Evolutionary conservation across 2,797 vertebrate species (phyloP).

Genomic region (Spinibarbus caldwelli): DNA sequence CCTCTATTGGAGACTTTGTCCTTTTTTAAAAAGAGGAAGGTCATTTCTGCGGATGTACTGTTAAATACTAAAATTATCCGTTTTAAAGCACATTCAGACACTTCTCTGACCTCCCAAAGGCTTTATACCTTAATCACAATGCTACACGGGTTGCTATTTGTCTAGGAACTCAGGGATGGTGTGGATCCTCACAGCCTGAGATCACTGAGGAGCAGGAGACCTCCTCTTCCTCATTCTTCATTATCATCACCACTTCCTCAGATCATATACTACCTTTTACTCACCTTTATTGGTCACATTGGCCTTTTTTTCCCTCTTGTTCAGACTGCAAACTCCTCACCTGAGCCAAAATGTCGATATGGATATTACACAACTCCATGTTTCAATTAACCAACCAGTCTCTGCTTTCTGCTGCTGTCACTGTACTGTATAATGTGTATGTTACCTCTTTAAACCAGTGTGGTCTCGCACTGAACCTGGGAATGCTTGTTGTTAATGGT

Average conservation of each 20-base stretch:
- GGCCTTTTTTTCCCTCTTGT: slow-evolving; percentile 54
- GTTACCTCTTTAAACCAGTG: slow-evolving; percentile 74
- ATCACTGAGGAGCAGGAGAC: slow-evolving; percentile 25
- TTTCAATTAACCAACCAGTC: slow-evolving; percentile 61
- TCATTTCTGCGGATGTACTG: neutral
- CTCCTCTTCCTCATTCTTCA: slow-evolving; percentile 59
- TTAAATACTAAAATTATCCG: neutral
- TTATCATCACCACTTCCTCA: slow-evolving; percentile 54
- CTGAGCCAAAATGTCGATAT: slow-evolving; percentile 63
- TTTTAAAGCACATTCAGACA: slow-evolving; percentile 30
- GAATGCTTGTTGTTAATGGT: slow-evolving; percentile 42
- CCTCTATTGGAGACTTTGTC: slow-evolving; percentile 1
- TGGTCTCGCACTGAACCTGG: slow-evolving; percentile 36
- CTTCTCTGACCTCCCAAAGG: slow-evolving; percentile 40
- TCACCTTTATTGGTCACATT: slow-evolving; percentile 62
- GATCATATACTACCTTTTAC: slow-evolving; percentile 59
- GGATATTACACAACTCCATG: slow-evolving; percentile 47
- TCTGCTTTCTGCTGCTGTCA: slow-evolving; percentile 74
- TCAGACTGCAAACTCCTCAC: slow-evolving; percentile 43
- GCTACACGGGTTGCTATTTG: slow-evolving; percentile 44
- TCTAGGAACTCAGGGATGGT: slow-evolving; percentile 56
- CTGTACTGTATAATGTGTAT: slow-evolving; percentile 76
- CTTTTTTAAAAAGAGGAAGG: neutral
- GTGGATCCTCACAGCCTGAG: slow-evolving; percentile 56
- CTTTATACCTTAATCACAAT: slow-evolving; percentile 37